Conservation (phyloP, 30 jellyfish, hydroid and myxozoan genomes). For the Hydractinia echinata region DNA sequence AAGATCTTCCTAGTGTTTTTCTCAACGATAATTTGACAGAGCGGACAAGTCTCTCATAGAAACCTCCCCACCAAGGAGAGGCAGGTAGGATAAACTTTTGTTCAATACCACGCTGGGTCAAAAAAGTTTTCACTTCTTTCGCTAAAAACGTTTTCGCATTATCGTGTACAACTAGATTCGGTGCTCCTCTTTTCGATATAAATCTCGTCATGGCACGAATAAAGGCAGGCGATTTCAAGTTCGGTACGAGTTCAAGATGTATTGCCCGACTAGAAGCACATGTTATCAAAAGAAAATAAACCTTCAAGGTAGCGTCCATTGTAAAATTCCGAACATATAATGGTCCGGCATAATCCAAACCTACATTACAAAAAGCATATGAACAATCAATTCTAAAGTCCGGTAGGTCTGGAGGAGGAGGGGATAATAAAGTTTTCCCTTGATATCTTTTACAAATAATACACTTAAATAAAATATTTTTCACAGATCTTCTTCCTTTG, state of each 20-base stretch:
- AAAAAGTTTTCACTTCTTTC: constrained; percentile 30
- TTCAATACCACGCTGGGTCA: background rate
- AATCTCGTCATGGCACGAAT: constrained; percentile 12
- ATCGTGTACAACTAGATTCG: background rate
- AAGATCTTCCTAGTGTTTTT: constrained; percentile 14
- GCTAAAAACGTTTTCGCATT: constrained; percentile 11
- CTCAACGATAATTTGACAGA: background rate
- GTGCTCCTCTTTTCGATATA: constrained; percentile 17
- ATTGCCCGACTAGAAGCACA: constrained; percentile 26
- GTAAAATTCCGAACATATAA: background rate
- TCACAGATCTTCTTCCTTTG: constrained; percentile 28
- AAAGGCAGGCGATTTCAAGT: constrained; percentile 28
- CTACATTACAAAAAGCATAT: constrained; percentile 4
- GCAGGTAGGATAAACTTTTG: constrained; percentile 25
- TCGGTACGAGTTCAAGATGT: constrained; percentile 22
- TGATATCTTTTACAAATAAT: constrained; percentile 10
- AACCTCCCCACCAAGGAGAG: constrained; percentile 18
- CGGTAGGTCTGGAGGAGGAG: constrained; percentile 41
- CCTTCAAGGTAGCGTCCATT: constrained; percentile 8
- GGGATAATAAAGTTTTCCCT: constrained; percentile 28
- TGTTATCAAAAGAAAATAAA: constrained; percentile 21
- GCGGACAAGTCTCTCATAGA: background rate
- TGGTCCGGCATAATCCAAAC: constrained; percentile 31
- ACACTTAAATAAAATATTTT: constrained; percentile 13
- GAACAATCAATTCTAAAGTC: constrained; percentile 23